Conservation (phyloP, 2,113 vertebrate genomes). For the Neodon shergylaensis region DNA sequence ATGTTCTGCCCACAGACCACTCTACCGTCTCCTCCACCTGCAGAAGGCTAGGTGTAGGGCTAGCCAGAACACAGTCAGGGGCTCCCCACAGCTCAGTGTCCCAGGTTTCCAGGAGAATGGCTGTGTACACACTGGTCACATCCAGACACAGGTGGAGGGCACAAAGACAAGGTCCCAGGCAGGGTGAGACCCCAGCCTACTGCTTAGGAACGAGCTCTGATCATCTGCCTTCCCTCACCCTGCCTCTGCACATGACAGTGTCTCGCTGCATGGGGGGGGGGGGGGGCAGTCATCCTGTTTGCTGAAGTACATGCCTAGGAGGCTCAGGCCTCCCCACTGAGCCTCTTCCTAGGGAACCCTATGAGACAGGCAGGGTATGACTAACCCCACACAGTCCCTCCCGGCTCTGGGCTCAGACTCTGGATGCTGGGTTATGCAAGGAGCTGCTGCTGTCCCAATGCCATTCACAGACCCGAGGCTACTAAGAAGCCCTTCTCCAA, state of each 20-base stretch:
- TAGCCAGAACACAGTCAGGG: not conserved
- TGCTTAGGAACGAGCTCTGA: not conserved
- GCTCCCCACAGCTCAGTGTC: not conserved
- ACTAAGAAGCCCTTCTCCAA: not conserved
- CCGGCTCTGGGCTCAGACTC: not conserved
- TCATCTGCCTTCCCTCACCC: too few species aligned
- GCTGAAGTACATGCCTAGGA: not conserved
- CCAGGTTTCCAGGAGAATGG: not conserved
- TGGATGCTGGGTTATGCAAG: not conserved
- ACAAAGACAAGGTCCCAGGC: not conserved
- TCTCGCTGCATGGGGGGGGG: rapidly evolving
- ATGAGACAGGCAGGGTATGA: not conserved
- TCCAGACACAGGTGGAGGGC: not conserved
- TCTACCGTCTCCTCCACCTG: not conserved
- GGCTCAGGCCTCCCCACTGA: not conserved
- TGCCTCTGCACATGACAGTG: not conserved
- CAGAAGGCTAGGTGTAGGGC: not conserved
- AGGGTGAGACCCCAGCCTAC: not conserved
- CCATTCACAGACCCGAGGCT: not conserved
- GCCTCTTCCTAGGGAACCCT: too few species aligned
- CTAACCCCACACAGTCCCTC: not conserved
- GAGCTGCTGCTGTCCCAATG: not conserved
- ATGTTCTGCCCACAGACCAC: not conserved
- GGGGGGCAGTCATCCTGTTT: not conserved
- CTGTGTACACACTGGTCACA: too few species aligned